Evolutionary conservation across 2,797 vertebrate species (phyloP).

Genomic region (Hapalemur alaotrensis): DNA sequence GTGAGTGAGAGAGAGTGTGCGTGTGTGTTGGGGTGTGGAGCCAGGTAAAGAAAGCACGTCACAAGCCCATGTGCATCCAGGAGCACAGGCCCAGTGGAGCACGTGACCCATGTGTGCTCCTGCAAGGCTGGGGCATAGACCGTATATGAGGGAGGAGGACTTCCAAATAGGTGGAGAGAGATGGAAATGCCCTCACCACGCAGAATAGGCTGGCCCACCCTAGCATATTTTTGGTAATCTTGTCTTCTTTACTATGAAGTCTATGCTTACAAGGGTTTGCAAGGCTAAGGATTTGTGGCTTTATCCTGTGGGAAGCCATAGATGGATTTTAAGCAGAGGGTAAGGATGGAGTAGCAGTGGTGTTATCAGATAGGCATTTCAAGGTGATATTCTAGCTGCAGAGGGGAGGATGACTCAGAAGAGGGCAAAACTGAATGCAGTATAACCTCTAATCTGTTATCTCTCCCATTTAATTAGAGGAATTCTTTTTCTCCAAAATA

Average conservation of each 20-base stretch:
- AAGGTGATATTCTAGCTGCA: not conserved
- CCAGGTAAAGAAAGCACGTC: not conserved
- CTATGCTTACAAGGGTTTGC: not conserved
- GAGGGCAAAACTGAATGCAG: not conserved
- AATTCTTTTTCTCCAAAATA: not conserved
- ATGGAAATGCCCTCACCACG: not conserved
- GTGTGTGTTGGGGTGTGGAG: not conserved
- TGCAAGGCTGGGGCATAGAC: fast-evolving
- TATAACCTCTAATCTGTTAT: not conserved
- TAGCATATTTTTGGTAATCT: not conserved
- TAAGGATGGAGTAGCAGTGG: not conserved
- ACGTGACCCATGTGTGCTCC: not conserved
- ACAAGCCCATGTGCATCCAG: not conserved
- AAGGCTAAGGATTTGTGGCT: not conserved
- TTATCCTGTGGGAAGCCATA: not conserved
- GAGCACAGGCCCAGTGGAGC: not conserved
- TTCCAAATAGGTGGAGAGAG: not conserved
- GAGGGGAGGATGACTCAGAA: not conserved
- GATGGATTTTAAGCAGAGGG: not conserved
- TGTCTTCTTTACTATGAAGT: not conserved
- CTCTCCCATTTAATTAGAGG: not conserved
- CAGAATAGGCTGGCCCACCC: not conserved
- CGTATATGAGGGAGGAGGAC: not conserved
- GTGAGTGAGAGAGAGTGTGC: not conserved
- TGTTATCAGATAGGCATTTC: not conserved